phyloP scores from a whole-genome alignment of 2,797 vertebrate species.

The Danio tinwini region DNA sequence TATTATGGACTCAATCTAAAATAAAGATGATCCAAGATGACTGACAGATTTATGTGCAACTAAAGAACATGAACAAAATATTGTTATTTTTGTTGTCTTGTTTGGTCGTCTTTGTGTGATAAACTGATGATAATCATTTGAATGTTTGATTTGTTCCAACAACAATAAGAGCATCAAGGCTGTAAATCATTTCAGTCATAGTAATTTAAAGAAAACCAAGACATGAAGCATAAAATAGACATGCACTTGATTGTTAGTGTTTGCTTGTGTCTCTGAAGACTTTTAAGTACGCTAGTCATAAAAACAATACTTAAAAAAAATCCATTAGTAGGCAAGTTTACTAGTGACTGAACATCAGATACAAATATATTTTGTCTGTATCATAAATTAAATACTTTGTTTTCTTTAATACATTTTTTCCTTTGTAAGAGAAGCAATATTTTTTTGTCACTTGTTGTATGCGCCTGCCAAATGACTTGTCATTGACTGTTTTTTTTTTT shows the following conservation, averaged over 20 bases:
- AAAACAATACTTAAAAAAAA: conserved; percentile 5
- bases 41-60: neutral
- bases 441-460: too few relatives aligned
- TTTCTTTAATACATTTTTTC: too few relatives aligned
- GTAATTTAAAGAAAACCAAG: neutral
- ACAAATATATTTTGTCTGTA: neutral
- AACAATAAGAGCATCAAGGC: neutral
- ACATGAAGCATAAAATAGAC: conserved; percentile 2
- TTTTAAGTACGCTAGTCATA: neutral
- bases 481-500: too few relatives aligned
- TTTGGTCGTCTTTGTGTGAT: too few relatives aligned
- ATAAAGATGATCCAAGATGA: neutral
- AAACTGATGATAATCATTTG: neutral
- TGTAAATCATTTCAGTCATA: conserved; percentile 1
- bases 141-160: neutral
- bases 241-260: neutral
- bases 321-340: neutral
- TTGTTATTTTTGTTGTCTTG: too few relatives aligned
- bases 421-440: too few relatives aligned
- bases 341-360: neutral
- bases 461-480: too few relatives aligned
- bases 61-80: neutral
- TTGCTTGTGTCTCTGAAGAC: conserved; percentile 25
- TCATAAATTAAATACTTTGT: too few relatives aligned
- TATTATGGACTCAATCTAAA: too few relatives aligned